Evolutionary conservation across 2,888 invertebrate species (phyloP), one percentile per base, ranked within the genome.

Genomic region (Hyles lineata): DNA sequence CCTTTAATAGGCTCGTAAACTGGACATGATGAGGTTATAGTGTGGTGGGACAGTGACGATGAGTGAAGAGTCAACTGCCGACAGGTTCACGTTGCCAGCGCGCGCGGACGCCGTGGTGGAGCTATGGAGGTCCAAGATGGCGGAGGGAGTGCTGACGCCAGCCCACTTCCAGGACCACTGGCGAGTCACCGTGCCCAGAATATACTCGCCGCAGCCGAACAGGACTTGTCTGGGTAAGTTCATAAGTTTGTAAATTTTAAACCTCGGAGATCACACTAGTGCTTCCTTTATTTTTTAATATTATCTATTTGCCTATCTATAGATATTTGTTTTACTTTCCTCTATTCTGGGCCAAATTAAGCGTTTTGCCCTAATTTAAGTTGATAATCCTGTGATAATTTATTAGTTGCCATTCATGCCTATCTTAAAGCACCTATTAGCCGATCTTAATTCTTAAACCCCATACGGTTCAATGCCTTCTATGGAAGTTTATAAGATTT

Each of bases 161-260:
- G 88, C 95, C 4, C 95, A 96, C 85, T 97, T 97, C 82, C 95
- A 96, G 81, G 96, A 96, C 76, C 96, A 97, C 82, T 97, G 97
- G 97, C 92, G 96, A 70, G 92, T 96, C 70, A 96, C 96, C 86
- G 97, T 97, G 67, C 97, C 97, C 25, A 95, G 96, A 87, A 96
- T 97, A 80, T 97, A 97, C 87, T 96, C 96, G 82, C 96, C 96
- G n/a, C 95, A 96, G 81, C 93, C 96, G 19, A 96, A 97, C 84
- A 95, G 96, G 81, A 96, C 96, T 74, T 97, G 96, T 84, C 86
- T 97, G 59, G 96, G 95, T 95, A 71, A 86, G 72, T 67, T 29
- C 29, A 29, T 3, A 2, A 29, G 3, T 19, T 62, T 17, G 15
- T 6, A 69, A 19, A 19, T 21, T 21, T 8, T 19, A 11, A 1